Base-by-base conservation (phyloP, 2,113 vertebrate genomes). In the Sylvicapra grimmia region DNA sequence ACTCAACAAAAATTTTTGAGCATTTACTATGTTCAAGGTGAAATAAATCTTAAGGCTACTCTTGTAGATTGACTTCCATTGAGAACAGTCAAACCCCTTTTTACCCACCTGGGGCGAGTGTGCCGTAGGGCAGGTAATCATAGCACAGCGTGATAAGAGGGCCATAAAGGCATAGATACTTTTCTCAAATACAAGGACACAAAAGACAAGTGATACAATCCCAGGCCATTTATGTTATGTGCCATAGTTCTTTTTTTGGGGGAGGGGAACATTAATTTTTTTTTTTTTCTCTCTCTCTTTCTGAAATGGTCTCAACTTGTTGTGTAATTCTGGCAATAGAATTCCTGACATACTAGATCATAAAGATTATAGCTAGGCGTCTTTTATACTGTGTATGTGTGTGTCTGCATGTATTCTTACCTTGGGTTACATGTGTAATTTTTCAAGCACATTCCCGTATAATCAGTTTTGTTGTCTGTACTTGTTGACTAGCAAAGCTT, bases 401-500 rank as follows among this genome's bases (percentile, higher is more conserved):
- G 51, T 89, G 68, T 97, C 80, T 68, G 49, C 53, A 90, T 94
- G 36, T 93, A 44, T 86, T 98, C 49, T 96, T 91, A 63, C 86
- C 51, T 47, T 84, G 90, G 51, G 21, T 94, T 9, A 3, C 47
- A 31, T n/a, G 15, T 96, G 88, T 63, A 51, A 96, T 96, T 94
- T 95, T 98, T 96, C 84, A 93, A 95, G 77, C 72, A 79, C 56
- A 11, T 96, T 97, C 85, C 86, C 58, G 77, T 97, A 90, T 96
- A 94, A 85, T 96, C 97, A 98, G 75, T 94, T 94, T 96, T 95
- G 94, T 84, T 96, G 61, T 92, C 96, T 97, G 44, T 96, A 51
- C 96, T 98, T 98, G 96, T 96, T 96, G 88, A 77, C 92, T 89
- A 16, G 36, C 53, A 94, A 97, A 93, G 61, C 47, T 21, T 82